Conservation (phyloP, 2,888 invertebrate genomes). For the Merodon equestris region DNA sequence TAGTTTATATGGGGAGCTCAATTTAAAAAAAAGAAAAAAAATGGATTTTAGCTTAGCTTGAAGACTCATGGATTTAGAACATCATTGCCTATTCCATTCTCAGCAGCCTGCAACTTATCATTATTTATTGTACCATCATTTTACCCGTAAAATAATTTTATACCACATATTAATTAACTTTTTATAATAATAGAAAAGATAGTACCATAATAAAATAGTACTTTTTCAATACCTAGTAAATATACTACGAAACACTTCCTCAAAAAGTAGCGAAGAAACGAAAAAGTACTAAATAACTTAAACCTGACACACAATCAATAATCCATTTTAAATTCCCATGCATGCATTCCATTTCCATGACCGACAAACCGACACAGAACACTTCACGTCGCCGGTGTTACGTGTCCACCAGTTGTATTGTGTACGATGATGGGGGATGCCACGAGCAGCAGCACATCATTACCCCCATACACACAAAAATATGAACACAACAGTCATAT, state of each 20-base stretch:
- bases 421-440: conserved; percentile 51
- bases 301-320: conserved; percentile 67
- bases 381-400: conserved; percentile 62
- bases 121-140: no score
- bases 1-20: no score
- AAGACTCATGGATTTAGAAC: no score
- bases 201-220: no score
- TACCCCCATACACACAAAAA: conserved; percentile 4
- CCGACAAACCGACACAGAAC: conserved; percentile 65
- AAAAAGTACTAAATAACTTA: conserved; percentile 58
- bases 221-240: not conserved
- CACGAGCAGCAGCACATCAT: conserved; percentile 52
- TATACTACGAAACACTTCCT: not conserved
- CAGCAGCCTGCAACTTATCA: no score
- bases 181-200: no score
- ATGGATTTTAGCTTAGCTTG: no score
- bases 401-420: conserved; percentile 45
- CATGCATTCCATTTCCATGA: conserved; percentile 68
- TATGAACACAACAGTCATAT: conserved; percentile 8
- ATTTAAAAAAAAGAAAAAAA: no score
- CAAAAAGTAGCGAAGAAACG: conserved; percentile 19
- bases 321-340: conserved; percentile 67
- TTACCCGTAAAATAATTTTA: no score
- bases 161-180: no score
- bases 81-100: no score